Conservation (phyloP, 2,797 vertebrate species). For the Gobio occitaniae region DNA sequence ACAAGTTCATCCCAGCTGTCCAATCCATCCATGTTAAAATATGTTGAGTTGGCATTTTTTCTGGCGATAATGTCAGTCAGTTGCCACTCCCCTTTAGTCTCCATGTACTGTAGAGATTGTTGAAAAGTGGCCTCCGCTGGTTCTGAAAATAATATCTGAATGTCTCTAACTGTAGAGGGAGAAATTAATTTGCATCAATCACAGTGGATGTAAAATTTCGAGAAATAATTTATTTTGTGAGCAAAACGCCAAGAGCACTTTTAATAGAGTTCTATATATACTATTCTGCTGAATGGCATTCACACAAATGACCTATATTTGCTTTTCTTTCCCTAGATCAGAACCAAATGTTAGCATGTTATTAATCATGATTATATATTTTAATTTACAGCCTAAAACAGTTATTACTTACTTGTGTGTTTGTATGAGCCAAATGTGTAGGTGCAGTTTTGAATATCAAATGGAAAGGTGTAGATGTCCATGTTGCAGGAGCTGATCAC, state of each 20-base stretch:
- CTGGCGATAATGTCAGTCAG: constrained; percentile 68
- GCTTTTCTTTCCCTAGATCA: background rate
- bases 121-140: constrained; percentile 56
- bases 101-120: constrained; percentile 64
- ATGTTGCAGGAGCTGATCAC: constrained; percentile 79
- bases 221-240: background rate
- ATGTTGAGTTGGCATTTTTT: rapidly evolving
- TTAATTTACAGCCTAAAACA: background rate
- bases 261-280: background rate
- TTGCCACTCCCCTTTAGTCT: constrained; percentile 80
- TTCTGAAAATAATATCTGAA: constrained; percentile 62
- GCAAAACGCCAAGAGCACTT: background rate
- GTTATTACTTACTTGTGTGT: constrained; percentile 67
- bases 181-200: background rate
- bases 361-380: background rate
- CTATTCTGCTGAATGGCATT: background rate
- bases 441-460: constrained; percentile 80
- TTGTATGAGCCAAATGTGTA: constrained; percentile 73
- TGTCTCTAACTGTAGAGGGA: constrained; percentile 65
- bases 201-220: background rate
- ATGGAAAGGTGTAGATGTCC: constrained; percentile 80
- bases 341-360: background rate
- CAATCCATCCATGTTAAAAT: background rate
- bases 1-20: background rate
- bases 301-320: background rate